phyloP scores from a whole-genome alignment of 2,113 vertebrate genomes.

The Oncorhynchus masou region DNA sequence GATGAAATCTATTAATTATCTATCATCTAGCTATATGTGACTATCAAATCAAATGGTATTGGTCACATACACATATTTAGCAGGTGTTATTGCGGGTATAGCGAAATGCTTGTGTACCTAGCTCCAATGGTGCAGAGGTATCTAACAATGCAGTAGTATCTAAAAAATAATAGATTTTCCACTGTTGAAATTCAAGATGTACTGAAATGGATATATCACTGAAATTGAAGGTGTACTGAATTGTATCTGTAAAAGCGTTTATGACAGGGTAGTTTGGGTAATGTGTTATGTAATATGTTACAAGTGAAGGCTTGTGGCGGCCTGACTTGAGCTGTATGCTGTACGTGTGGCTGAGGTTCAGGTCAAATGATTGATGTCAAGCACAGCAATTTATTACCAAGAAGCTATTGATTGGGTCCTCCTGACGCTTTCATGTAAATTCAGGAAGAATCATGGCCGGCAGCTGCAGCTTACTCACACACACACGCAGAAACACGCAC shows the following conservation, averaged over 20 bases:
- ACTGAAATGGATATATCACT: constrained; percentile 1
- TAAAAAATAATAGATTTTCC: neutral
- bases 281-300: constrained; percentile 43
- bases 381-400: constrained; percentile 63
- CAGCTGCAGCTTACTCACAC: constrained; percentile 29
- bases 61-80: too few species aligned
- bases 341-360: constrained; percentile 41
- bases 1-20: constrained; percentile 31
- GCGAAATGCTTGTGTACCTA: too few species aligned
- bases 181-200: neutral
- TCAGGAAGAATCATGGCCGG: constrained; percentile 51
- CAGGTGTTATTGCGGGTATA: too few species aligned
- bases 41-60: neutral
- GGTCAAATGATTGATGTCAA: constrained; percentile 66
- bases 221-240: constrained; percentile 33
- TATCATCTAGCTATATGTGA: neutral
- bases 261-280: constrained; percentile 18
- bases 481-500: neutral
- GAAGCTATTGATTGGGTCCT: constrained; percentile 67
- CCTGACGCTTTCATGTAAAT: constrained; percentile 65
- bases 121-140: too few species aligned
- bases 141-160: too few species aligned
- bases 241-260: constrained; percentile 7
- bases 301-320: constrained; percentile 33
- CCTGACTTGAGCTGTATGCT: constrained; percentile 27